These are phyloP conservation scores for Xestia rhomboidea DNA, from an alignment of 2,888 invertebrate genomes.

Conservation along the genomic window DNA sequence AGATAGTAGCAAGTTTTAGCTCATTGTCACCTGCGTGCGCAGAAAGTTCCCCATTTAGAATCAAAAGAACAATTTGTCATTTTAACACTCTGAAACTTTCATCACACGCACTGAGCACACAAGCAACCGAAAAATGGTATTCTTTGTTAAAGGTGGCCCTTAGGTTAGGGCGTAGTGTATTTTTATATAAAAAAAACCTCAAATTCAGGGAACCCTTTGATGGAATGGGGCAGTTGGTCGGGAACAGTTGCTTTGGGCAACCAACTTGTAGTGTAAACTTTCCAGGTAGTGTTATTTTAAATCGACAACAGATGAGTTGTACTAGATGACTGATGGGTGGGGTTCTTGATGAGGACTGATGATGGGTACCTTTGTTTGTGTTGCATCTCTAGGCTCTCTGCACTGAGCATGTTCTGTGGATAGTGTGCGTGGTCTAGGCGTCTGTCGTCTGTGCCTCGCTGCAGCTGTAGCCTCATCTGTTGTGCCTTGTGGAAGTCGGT, in stretches of 20 bases:
- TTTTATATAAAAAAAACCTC: neutral
- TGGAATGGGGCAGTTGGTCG: neutral
- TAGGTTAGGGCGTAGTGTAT: neutral
- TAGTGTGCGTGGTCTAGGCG: conserved; percentile 76
- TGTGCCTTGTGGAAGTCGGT: conserved; percentile 93
- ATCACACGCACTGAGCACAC: neutral
- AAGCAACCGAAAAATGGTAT: neutral
- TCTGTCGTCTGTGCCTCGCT: conserved; percentile 80
- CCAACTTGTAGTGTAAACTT: neutral
- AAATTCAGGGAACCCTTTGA: neutral
- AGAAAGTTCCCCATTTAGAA: neutral
- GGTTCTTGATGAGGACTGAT: too few species aligned
- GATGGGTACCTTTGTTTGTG: conserved; percentile 84
- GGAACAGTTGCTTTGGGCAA: neutral
- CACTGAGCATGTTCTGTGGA: conserved; percentile 83
- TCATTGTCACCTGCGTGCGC: neutral
- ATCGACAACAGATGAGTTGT: neutral
- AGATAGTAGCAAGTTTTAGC: neutral
- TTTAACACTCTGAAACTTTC: neutral
- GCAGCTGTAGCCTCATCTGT: conserved; percentile 83
- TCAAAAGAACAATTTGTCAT: neutral
- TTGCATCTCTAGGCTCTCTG: conserved; percentile 84
- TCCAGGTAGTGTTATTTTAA: neutral
- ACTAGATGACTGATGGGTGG: neutral
- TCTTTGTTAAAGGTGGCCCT: neutral